phyloP scores from a whole-genome alignment of 2,797 vertebrate genomes.

The Sebastes steindachneri region DNA sequence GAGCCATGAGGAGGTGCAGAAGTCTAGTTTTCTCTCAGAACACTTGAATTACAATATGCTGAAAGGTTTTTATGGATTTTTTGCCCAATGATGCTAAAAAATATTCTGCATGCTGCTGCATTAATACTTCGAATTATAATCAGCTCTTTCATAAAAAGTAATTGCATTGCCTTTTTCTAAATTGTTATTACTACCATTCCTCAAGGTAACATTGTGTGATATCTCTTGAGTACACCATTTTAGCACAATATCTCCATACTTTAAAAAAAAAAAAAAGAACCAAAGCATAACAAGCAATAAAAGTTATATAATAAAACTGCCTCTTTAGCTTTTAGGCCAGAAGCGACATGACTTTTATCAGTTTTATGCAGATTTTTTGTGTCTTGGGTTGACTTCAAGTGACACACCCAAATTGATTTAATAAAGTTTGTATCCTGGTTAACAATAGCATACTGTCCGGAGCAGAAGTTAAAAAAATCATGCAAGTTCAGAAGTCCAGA shows the following conservation, averaged over 20 bases:
- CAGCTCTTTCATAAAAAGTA: not conserved
- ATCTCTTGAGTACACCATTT: not conserved
- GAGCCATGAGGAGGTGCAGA: too few species aligned
- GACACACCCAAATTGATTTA: not conserved
- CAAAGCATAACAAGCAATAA: not conserved
- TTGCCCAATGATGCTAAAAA: too few species aligned
- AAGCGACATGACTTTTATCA: constrained; percentile 4
- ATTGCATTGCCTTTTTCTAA: not conserved
- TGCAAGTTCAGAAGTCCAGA: not conserved
- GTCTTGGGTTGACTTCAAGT: not conserved
- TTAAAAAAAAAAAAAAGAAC: not conserved
- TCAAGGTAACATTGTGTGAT: not conserved
- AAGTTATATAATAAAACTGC: not conserved
- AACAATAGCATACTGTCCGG: not conserved
- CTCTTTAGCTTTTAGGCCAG: not conserved
- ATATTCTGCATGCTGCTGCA: too few species aligned
- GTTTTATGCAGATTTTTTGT: not conserved
- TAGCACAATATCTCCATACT: not conserved
- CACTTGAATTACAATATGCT: too few species aligned
- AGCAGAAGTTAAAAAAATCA: constrained; percentile 5
- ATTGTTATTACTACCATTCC: not conserved
- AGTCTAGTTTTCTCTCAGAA: too few species aligned
- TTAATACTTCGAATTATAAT: not conserved
- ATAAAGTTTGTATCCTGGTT: not conserved
- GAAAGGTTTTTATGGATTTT: too few species aligned